Conservation (phyloP, 1,140 invertebrate species). For the Brachionus manjavacas region DNA sequence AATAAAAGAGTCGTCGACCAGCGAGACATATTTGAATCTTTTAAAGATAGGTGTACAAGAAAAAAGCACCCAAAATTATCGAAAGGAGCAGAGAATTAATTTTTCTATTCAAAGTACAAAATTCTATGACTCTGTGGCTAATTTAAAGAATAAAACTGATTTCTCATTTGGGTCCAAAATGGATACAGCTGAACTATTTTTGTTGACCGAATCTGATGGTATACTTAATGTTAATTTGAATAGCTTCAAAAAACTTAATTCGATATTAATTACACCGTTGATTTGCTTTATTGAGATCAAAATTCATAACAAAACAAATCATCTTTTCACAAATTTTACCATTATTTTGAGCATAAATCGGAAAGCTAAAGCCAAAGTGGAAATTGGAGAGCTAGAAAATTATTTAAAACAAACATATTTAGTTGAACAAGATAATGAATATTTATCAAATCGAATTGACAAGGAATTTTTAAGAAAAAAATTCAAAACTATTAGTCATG, state of each 20-base stretch:
- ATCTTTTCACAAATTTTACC: neutral
- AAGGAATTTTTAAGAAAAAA: neutral
- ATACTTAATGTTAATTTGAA: neutral
- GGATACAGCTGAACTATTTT: neutral
- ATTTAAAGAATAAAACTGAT: neutral
- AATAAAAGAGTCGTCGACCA: neutral
- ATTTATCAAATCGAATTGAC: neutral
- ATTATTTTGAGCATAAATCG: neutral
- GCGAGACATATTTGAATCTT: neutral
- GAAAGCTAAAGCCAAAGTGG: neutral
- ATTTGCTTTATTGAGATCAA: neutral
- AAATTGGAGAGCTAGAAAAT: neutral
- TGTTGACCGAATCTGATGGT: neutral
- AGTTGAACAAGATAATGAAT: neutral
- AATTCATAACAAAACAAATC: slow-evolving; percentile 3
- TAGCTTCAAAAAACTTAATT: neutral
- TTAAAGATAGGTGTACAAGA: neutral
- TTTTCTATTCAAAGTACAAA: neutral
- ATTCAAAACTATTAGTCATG: neutral
- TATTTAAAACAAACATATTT: neutral
- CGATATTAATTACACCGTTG: neutral
- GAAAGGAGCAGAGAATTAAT: neutral
- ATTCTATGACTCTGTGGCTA: neutral
- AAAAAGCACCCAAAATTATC: neutral
- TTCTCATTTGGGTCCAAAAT: neutral